Evolutionary conservation across 2,888 invertebrate species (phyloP).

Genomic region (Drosophila greeni): DNA sequence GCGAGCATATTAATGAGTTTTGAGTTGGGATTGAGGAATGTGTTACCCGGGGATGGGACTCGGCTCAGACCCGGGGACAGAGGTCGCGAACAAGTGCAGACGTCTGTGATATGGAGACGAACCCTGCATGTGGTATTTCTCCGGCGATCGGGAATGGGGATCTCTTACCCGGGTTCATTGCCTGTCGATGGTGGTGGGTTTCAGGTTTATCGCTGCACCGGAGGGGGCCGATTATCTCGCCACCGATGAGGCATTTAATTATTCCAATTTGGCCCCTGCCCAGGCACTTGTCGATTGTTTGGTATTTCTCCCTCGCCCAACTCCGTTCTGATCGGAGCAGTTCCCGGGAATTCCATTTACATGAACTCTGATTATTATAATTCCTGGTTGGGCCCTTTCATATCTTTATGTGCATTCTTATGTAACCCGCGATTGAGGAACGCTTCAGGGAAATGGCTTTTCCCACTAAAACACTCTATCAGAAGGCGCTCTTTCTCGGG

Average conservation of each 20-base stretch:
- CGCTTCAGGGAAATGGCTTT: slow-evolving; percentile 29
- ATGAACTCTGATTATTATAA: slow-evolving; percentile 15
- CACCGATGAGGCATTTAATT: slow-evolving; percentile 61
- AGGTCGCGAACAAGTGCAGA: slow-evolving; percentile 29
- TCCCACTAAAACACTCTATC: slow-evolving; percentile 40
- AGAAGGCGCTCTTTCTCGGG: slow-evolving; percentile 16
- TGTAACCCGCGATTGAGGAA: slow-evolving; percentile 26
- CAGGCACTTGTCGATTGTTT: slow-evolving; percentile 59
- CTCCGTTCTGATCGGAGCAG: neutral
- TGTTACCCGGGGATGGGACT: slow-evolving; percentile 23
- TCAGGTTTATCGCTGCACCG: slow-evolving; percentile 37
- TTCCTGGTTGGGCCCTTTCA: slow-evolving; percentile 11
- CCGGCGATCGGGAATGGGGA: slow-evolving; percentile 20
- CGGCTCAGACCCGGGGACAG: slow-evolving; percentile 8
- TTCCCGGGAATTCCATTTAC: slow-evolving; percentile 37
- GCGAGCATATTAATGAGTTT: slow-evolving; percentile 70
- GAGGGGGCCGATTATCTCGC: slow-evolving; percentile 59
- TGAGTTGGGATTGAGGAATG: slow-evolving; percentile 62
- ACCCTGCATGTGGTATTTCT: slow-evolving; percentile 36
- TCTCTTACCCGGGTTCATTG: slow-evolving; percentile 36
- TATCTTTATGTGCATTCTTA: slow-evolving; percentile 30
- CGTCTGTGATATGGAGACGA: slow-evolving; percentile 19
- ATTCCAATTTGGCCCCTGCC: slow-evolving; percentile 63
- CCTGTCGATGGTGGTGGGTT: slow-evolving; percentile 23
- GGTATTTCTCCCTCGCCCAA: slow-evolving; percentile 13